These are phyloP conservation scores for Acanthis flammea DNA, from an alignment of 2,797 vertebrate genomes.

Conservation along the genomic window DNA sequence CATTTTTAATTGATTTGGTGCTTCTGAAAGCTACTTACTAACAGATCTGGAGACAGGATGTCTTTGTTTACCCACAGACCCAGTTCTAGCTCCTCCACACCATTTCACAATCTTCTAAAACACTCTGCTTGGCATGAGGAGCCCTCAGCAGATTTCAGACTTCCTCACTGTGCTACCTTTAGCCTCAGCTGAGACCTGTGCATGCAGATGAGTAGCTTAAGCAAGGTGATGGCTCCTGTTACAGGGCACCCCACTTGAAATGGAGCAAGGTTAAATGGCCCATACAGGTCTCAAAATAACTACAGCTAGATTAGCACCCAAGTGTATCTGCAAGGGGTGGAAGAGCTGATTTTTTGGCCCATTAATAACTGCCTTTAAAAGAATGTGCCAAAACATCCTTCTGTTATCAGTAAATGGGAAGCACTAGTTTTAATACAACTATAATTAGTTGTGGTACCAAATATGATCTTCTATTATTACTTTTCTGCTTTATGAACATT, in stretches of 20 bases:
- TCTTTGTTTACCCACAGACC: slow-evolving; percentile 19
- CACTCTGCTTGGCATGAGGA: background rate
- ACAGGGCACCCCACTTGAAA: background rate
- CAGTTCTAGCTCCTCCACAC: background rate
- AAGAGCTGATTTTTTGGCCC: background rate
- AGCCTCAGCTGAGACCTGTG: background rate
- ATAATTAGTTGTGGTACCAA: background rate
- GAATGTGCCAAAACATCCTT: background rate
- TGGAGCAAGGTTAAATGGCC: background rate
- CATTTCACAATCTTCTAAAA: background rate
- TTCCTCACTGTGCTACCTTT: background rate
- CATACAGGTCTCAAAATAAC: background rate
- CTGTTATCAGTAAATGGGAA: background rate
- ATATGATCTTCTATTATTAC: background rate
- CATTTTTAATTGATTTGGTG: background rate
- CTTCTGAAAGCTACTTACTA: slow-evolving; percentile 32
- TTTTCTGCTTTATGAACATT: background rate
- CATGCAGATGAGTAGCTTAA: background rate
- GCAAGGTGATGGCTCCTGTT: background rate
- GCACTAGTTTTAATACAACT: background rate
- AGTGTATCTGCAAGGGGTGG: background rate
- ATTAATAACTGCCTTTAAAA: background rate
- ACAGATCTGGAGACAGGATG: slow-evolving; percentile 43
- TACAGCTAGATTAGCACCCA: background rate
- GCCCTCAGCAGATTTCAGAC: background rate